Percentiles rank a stretch among this genome's conserved stretches.
Evolutionary conservation across 2,888 invertebrate genomes (phyloP).

Genomic region (Leucozona laternaria): DNA sequence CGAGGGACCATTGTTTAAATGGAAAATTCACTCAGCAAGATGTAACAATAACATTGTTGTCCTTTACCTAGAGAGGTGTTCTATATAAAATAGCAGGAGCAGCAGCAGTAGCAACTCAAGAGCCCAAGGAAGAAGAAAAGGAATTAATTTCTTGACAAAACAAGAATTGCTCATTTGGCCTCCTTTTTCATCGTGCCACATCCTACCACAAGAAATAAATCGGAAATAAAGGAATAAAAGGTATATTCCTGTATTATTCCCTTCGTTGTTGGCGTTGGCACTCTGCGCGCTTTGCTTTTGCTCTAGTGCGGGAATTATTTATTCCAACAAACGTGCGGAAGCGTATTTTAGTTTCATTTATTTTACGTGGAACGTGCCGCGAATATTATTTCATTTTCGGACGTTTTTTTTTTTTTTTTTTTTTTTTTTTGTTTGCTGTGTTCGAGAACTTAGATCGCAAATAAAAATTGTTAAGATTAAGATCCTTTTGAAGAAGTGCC

Average conservation of each 20-base stretch:
- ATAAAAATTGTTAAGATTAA: constrained; percentile 65
- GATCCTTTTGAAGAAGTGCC: constrained; percentile 47
- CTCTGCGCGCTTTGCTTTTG: not conserved
- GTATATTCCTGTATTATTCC: constrained; percentile 3
- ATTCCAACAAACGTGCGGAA: constrained; percentile 74
- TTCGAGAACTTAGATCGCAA: constrained; percentile 46
- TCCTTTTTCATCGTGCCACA: constrained; percentile 58
- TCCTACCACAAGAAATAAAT: constrained; percentile 69
- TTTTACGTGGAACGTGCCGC: constrained; percentile 64
- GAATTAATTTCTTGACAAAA: constrained; percentile 66
- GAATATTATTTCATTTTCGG: constrained; percentile 43
- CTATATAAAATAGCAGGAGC: not conserved
- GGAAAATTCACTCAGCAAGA: constrained; percentile 55
- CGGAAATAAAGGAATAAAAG: constrained; percentile 56
- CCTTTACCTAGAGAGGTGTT: constrained; percentile 14
- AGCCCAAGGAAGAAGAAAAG: constrained; percentile 26
- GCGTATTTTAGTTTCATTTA: constrained; percentile 67
- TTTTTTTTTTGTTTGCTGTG: not conserved
- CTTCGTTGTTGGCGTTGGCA: constrained; percentile 51
- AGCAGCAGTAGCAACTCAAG: not conserved
- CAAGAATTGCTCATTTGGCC: constrained; percentile 69
- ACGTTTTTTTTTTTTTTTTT: constrained; percentile 4
- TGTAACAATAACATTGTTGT: constrained; percentile 39
- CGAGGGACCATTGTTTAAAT: constrained; percentile 63
- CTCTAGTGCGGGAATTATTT: constrained; percentile 62